These are phyloP conservation scores for Nyctereutes procyonoides DNA, from an alignment of 2,113 vertebrate genomes.

Conservation along the genomic window DNA sequence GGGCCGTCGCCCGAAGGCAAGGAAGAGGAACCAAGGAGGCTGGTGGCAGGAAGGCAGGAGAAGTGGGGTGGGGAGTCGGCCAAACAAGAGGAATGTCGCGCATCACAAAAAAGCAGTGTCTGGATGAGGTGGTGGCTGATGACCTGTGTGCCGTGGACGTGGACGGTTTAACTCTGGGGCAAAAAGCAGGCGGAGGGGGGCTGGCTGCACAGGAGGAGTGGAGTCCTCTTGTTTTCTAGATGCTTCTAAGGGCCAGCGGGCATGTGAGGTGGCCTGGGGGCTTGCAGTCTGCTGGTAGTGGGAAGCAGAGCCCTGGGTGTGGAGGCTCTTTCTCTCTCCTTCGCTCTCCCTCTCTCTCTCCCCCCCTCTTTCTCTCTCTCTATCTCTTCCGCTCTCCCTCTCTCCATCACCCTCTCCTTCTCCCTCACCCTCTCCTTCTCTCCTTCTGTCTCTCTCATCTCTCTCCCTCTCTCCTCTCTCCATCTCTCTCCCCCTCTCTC, in stretches of 20 bases:
- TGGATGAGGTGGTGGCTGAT: background rate
- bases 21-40: background rate
- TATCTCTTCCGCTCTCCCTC: background rate
- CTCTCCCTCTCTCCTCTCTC: background rate
- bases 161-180: background rate
- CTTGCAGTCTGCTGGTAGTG: background rate
- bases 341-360: background rate
- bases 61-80: background rate
- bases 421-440: too few species aligned
- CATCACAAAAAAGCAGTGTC: background rate
- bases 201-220: background rate
- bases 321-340: too few species aligned
- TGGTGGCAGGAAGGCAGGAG: background rate
- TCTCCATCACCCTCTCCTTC: too few species aligned
- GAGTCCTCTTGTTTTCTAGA: background rate
- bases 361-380: too few species aligned
- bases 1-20: too few species aligned
- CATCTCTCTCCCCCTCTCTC: too few species aligned
- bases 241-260: background rate
- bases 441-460: background rate
- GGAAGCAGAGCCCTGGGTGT: background rate
- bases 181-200: background rate
- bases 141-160: background rate
- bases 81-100: background rate
- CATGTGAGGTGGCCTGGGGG: rapidly evolving